Percentiles rank a stretch among this genome's conserved stretches.
Conservation (phyloP, 2,888 invertebrate species). For the Gerosis bhagava region DNA sequence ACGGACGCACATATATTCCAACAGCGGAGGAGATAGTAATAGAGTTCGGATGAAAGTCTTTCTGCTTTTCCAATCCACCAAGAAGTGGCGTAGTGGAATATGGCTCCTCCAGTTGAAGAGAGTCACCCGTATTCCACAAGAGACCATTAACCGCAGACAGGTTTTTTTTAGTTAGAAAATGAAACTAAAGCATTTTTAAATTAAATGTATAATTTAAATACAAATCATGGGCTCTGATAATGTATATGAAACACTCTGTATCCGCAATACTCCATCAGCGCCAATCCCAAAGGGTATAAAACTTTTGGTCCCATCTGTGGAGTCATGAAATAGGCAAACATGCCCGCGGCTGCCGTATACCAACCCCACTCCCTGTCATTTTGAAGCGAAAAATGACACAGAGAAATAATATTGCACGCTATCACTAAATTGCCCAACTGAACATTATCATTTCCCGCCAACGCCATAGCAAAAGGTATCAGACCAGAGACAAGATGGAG, state of each 20-base stretch:
- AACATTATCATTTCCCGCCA: constrained; percentile 51
- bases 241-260: constrained; percentile 47
- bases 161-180: too few relatives aligned
- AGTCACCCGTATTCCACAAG: too few relatives aligned
- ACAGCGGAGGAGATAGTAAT: too few relatives aligned
- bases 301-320: constrained; percentile 44
- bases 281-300: constrained; percentile 56
- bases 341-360: constrained; percentile 57
- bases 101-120: too few relatives aligned
- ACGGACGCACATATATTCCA: too few relatives aligned
- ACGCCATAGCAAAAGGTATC: constrained; percentile 55
- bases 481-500: constrained; percentile 60
- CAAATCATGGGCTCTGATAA: background rate
- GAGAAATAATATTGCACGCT: constrained; percentile 56
- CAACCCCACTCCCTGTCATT: constrained; percentile 56
- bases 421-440: constrained; percentile 53
- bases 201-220: too few relatives aligned
- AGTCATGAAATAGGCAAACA: constrained; percentile 53
- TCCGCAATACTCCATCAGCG: constrained; percentile 61
- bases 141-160: too few relatives aligned
- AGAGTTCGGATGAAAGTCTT: too few relatives aligned
- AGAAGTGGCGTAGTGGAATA: too few relatives aligned
- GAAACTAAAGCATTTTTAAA: too few relatives aligned
- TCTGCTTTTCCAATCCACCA: too few relatives aligned
- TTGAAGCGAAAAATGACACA: constrained; percentile 49